These are phyloP conservation scores for Glaucopsyche alexis DNA, from an alignment of 2,888 invertebrate genomes.

Conservation along the genomic window DNA sequence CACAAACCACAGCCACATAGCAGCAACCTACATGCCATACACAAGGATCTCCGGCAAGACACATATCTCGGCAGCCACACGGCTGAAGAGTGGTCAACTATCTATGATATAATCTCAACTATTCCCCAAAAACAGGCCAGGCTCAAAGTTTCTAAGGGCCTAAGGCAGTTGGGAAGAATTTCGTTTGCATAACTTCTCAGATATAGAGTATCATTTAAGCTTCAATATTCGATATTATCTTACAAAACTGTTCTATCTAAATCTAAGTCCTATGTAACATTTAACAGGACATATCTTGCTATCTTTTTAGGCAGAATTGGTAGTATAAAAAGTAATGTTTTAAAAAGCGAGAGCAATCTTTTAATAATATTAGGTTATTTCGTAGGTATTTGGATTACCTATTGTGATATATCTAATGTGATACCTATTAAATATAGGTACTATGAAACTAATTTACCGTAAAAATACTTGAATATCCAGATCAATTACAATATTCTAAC, in stretches of 20 bases:
- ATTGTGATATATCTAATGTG: too few relatives aligned
- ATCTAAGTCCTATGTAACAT: too few relatives aligned
- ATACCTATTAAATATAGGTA: too few relatives aligned
- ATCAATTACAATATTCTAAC: background rate
- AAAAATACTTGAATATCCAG: background rate
- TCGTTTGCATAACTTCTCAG: constrained; percentile 11
- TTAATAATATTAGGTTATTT: too few relatives aligned
- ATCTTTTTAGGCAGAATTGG: too few relatives aligned
- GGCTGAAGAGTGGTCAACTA: constrained; percentile 10
- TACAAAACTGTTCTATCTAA: too few relatives aligned
- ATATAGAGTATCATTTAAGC: background rate
- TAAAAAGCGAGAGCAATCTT: too few relatives aligned
- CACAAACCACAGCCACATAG: constrained; percentile 14
- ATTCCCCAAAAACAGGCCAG: constrained; percentile 10
- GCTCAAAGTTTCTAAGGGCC: background rate
- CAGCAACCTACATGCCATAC: constrained; percentile 17
- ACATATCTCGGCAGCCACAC: constrained; percentile 27
- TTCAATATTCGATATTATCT: background rate
- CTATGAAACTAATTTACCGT: background rate
- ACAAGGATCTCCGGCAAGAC: constrained; percentile 18
- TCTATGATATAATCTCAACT: constrained; percentile 16
- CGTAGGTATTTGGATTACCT: too few relatives aligned
- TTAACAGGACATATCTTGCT: too few relatives aligned
- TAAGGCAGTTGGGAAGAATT: constrained; percentile 7
- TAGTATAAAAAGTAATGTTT: too few relatives aligned